These are phyloP conservation scores for Chionodraco myersi DNA, from an alignment of 2,113 vertebrate species.

Conservation along the genomic window DNA sequence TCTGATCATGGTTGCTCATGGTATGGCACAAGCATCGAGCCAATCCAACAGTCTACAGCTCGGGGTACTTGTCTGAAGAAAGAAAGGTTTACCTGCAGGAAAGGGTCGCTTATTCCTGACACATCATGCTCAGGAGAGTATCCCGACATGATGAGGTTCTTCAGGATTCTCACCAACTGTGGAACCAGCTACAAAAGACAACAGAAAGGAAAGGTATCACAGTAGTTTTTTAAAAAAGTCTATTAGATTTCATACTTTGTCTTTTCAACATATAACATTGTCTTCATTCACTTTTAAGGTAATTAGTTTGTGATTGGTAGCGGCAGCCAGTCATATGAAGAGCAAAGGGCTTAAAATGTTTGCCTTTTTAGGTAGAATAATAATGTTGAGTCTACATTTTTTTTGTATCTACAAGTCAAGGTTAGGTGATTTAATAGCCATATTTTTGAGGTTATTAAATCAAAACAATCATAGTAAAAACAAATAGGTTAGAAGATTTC, in stretches of 20 bases:
- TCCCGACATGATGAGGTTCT: conserved; percentile 99
- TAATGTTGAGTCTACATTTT: neutral
- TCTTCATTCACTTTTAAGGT: conserved; percentile 2
- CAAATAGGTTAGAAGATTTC: conserved; percentile 54
- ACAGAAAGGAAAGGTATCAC: conserved; percentile 59
- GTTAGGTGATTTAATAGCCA: neutral
- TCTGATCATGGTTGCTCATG: neutral
- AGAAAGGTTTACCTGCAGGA: conserved; percentile 91
- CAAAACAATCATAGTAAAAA: conserved; percentile 33
- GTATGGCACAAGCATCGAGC: neutral
- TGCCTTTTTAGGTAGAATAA: conserved; percentile 4
- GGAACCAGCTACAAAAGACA: conserved; percentile 92
- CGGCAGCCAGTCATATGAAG: conserved; percentile 13
- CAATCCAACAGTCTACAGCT: neutral
- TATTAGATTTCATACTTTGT: neutral
- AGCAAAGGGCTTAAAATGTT: conserved; percentile 15
- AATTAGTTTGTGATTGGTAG: conserved; percentile 8
- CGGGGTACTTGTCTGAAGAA: neutral
- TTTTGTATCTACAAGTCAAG: neutral
- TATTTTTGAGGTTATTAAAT: conserved; percentile 22
- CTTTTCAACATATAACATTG: neutral
- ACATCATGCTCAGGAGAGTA: conserved; percentile 99
- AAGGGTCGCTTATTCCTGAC: conserved; percentile 99
- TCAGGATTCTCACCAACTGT: conserved; percentile 98
- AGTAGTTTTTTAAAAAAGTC: conserved; percentile 32